phyloP scores from a whole-genome alignment of 2,113 vertebrate genomes.

The Clarias magur region DNA sequence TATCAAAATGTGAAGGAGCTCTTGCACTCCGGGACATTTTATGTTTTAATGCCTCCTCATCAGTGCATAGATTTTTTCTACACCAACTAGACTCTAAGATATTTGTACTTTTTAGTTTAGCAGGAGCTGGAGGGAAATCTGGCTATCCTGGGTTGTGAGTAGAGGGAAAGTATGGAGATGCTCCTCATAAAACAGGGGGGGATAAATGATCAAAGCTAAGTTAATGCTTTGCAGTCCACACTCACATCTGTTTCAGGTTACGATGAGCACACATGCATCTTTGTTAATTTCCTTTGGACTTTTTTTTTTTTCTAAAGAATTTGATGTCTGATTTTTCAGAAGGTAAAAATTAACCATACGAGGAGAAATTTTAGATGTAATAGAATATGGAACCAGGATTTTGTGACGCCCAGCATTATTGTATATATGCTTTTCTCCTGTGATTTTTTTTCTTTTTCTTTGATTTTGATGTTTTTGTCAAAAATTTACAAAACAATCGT shows the following conservation, averaged over 20 bases:
- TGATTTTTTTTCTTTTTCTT: too few relatives aligned
- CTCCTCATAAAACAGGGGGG: not conserved
- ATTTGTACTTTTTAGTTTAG: not conserved
- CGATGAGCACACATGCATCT: slow-evolving; percentile 30
- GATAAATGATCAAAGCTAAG: slow-evolving; percentile 56
- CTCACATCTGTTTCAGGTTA: slow-evolving; percentile 66
- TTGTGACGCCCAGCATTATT: not conserved
- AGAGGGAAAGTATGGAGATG: not conserved
- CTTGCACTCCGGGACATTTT: not conserved
- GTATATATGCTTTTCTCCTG: not conserved
- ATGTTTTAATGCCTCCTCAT: not conserved
- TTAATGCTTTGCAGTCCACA: slow-evolving; percentile 64
- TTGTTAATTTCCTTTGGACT: slow-evolving; percentile 43
- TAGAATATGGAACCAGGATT: not conserved
- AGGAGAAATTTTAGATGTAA: not conserved
- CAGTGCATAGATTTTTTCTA: not conserved
- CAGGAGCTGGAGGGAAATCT: not conserved
- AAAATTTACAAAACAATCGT: not conserved
- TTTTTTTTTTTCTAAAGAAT: not conserved
- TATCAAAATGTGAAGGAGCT: not conserved
- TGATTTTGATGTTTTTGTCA: not conserved
- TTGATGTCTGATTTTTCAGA: not conserved
- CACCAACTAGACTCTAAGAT: not conserved
- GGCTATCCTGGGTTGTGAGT: not conserved
- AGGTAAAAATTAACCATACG: not conserved